Evolutionary conservation across 2,797 vertebrate genomes (phyloP), one percentile per base, ranked within the genome.

Genomic region (Potorous gilbertii): DNA sequence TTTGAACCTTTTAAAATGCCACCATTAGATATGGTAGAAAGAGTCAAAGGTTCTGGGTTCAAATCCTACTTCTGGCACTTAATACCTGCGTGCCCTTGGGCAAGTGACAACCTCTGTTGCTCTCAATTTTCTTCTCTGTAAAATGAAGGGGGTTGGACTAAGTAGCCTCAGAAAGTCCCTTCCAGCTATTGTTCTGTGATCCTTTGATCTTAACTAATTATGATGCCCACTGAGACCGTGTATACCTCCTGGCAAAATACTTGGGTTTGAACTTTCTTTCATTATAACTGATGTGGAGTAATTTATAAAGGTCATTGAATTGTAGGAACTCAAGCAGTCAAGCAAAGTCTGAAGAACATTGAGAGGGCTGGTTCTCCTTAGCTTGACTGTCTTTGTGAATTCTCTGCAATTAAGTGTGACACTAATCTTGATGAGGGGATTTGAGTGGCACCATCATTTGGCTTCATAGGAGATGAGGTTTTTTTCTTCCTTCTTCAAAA

Each of bases 381-480:
- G 81, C 57, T 13, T 27, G 52, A 55, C 28, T 16, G 27, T 55
- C 94, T 93, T 57, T 59, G 56, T 66, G 55, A 94, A 59, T 54
- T 91, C 40, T 96, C 74, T 55, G 0, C 74, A 94, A 54, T 90
- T 93, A 93, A 91, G 59, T 24, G 56, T 29, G 57, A 96, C 91
- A 90, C 55, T 94, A 94, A 95, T 97, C 91, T 90, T 0, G 11
- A 96, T 89, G 93, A 91, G 94, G 95, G 91, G 94, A 96, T 96
- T 91, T 91, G 94, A 97, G 93, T 66, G 94, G 94, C 93, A 96
- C 93, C 93, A 0, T 40, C 54, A 95, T 92, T 52, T 96, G 94
- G 92, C 96, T 34, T 1, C 96, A 93, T 93, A 96, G 5, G 28
- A 95, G 97, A 97, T 98, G 97, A 96, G 96, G 90, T 97, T 96